Conservation (phyloP, 2,113 vertebrate species). For the Cyprinus carpio region DNA sequence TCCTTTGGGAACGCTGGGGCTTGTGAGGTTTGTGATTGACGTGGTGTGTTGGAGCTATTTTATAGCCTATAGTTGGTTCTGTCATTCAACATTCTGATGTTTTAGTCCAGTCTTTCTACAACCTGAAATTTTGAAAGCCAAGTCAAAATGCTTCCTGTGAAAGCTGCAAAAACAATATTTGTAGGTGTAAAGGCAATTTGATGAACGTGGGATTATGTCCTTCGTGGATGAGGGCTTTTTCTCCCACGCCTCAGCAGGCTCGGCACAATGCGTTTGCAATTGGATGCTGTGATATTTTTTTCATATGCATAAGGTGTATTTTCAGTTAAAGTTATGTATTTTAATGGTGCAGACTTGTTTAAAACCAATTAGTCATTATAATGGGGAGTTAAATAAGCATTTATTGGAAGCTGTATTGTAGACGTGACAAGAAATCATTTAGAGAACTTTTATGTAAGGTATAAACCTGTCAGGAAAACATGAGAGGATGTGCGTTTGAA, state of each 20-base stretch:
- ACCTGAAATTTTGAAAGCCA: not conserved
- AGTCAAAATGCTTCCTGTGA: not conserved
- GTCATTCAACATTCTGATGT: constrained; percentile 10
- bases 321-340: not conserved
- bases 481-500: not conserved
- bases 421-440: not conserved
- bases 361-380: not conserved
- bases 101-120: not conserved
- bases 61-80: not conserved
- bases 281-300: not conserved
- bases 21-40: constrained; percentile 5
- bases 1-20: not conserved
- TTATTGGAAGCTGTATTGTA: not conserved
- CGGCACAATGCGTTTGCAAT: not conserved
- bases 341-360: not conserved
- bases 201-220: constrained; percentile 27
- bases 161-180: constrained; percentile 6
- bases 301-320: not conserved
- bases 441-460: constrained; percentile 4
- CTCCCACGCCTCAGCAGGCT: constrained; percentile 6
- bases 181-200: not conserved
- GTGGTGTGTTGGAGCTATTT: not conserved
- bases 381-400: not conserved
- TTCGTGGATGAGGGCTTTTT: constrained; percentile 20
- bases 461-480: constrained; percentile 24